A percentile compares a stretch with the other conserved stretches of the same genome.
Evolutionary conservation across 2,888 invertebrate genomes (phyloP).

Genomic region (Polyommatus icarus): DNA sequence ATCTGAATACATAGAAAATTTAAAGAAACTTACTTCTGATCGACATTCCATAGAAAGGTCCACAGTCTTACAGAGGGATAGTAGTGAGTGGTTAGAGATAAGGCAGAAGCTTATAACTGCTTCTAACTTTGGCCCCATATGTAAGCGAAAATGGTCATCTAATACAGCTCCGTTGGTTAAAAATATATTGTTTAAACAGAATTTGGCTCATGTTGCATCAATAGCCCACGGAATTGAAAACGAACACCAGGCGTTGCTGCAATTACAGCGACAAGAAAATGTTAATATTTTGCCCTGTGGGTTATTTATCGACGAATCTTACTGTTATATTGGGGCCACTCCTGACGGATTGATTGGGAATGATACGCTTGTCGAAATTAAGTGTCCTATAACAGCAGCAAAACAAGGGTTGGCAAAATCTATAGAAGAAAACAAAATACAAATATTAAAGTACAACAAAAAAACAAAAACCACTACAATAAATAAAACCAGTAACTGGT

Average conservation of each 20-base stretch:
- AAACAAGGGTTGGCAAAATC: conserved; percentile 34
- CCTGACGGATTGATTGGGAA: conserved; percentile 40
- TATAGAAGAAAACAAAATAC: conserved; percentile 35
- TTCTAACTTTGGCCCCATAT: conserved; percentile 37
- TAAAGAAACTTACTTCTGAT: too few species aligned
- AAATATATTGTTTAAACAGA: conserved; percentile 41
- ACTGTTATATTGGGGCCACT: conserved; percentile 39
- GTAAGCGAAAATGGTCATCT: not conserved
- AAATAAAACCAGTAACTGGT: conserved; percentile 36
- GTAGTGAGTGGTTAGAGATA: conserved; percentile 40
- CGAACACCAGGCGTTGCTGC: too few species aligned
- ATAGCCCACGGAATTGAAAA: conserved; percentile 16
- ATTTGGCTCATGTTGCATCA: conserved; percentile 37
- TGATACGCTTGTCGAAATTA: conserved; percentile 41
- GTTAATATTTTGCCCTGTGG: conserved; percentile 39
- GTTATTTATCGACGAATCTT: conserved; percentile 41
- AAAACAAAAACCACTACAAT: conserved; percentile 9
- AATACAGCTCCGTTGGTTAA: conserved; percentile 39
- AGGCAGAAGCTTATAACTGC: conserved; percentile 39
- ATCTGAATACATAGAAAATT: conserved; percentile 9
- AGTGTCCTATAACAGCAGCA: conserved; percentile 38
- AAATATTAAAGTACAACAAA: conserved; percentile 31
- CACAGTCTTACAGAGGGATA: conserved; percentile 37
- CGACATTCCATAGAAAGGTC: conserved; percentile 14
- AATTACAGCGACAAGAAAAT: conserved; percentile 33